Percentiles rank a stretch among this genome's conserved stretches.
These are phyloP conservation scores for Dryas iulia DNA, from an alignment of 1,140 invertebrate genomes.

Conservation along the genomic window DNA sequence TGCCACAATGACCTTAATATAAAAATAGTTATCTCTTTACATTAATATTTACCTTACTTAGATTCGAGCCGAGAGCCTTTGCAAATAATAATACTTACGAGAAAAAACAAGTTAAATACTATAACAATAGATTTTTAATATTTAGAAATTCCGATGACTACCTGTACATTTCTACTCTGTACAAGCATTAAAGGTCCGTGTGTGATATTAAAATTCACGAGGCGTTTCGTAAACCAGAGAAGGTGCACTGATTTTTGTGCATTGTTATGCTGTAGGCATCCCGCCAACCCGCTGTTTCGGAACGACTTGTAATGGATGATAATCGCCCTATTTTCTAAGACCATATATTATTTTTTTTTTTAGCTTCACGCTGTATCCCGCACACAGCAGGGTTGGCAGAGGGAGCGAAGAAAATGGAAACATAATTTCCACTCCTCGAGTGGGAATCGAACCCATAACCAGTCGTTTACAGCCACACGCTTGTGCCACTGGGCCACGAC, in stretches of 20 bases:
- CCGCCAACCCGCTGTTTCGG: conserved; percentile 33
- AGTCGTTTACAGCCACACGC: no score
- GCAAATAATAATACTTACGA: no score
- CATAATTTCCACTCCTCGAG: no score
- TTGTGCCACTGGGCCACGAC: no score
- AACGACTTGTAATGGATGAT: conserved; percentile 31
- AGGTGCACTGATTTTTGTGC: conserved; percentile 55
- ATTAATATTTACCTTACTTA: no score
- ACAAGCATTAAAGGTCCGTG: conserved; percentile 5
- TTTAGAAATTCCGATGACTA: neutral
- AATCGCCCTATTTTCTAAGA: conserved; percentile 24
- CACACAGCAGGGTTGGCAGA: neutral
- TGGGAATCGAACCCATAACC: no score
- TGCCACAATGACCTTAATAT: no score
- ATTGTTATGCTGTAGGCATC: conserved; percentile 49
- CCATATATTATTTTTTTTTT: neutral
- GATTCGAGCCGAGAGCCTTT: no score
- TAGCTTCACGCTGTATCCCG: no score
- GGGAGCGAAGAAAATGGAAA: no score
- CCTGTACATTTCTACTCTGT: conserved; percentile 15
- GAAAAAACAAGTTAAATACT: no score
- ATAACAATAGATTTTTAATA: neutral
- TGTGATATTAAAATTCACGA: conserved; percentile 51
- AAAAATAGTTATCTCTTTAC: no score
- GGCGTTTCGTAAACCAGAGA: conserved; percentile 35